These are phyloP conservation scores for Leptura quadrifasciata DNA, from an alignment of 2,888 invertebrate species.

Conservation along the genomic window DNA sequence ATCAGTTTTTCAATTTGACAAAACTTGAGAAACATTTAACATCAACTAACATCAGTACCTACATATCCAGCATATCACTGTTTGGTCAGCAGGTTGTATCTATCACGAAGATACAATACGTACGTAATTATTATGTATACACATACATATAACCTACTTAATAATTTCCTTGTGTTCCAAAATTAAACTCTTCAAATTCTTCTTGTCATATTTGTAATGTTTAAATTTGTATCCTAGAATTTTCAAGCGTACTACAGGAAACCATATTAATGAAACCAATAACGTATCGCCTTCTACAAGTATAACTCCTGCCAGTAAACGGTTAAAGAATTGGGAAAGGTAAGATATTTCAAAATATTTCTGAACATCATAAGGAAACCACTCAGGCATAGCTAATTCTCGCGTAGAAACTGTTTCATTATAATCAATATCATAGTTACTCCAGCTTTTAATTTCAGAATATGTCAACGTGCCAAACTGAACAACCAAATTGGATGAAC, in stretches of 20 bases:
- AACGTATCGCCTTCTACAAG: background rate
- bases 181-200: conserved; percentile 14
- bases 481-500: background rate
- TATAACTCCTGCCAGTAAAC: background rate
- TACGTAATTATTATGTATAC: background rate
- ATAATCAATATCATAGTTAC: background rate
- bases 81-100: too few species aligned
- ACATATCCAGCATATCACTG: too few species aligned
- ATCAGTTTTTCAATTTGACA: too few species aligned
- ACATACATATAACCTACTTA: conserved; percentile 12
- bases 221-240: conserved; percentile 17
- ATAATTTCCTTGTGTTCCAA: conserved; percentile 38
- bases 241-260: conserved; percentile 1
- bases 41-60: too few species aligned
- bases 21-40: too few species aligned
- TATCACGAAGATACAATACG: too few species aligned
- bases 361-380: conserved; percentile 15
- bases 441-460: conserved; percentile 4
- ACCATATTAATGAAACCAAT: conserved; percentile 8
- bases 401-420: background rate
- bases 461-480: background rate
- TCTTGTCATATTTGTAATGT: background rate
- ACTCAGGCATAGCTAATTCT: background rate
- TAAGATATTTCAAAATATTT: conserved; percentile 1
- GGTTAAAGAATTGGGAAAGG: background rate